Evolutionary conservation across 2,797 vertebrate species (phyloP).

Genomic region (Synaphobranchus kaupii): DNA sequence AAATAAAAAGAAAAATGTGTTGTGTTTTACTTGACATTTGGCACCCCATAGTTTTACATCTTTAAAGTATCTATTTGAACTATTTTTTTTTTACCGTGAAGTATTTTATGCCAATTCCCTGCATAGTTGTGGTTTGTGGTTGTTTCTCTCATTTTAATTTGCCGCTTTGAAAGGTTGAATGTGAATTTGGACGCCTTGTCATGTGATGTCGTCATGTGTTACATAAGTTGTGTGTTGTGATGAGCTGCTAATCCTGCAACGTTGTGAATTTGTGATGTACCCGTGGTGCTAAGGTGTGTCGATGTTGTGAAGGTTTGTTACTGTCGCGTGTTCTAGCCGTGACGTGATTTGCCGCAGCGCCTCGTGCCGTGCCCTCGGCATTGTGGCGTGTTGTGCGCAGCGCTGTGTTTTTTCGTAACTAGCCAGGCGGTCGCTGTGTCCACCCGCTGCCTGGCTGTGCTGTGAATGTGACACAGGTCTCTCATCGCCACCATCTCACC

Average conservation of each 20-base stretch:
- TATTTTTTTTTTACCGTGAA: not conserved
- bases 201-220: not conserved
- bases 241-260: not conserved
- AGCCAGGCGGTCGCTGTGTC: not conserved
- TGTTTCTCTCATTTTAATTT: not conserved
- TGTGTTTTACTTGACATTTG: too few relatives aligned
- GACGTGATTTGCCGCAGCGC: not conserved
- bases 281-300: not conserved
- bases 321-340: not conserved
- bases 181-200: not conserved
- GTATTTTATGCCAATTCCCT: not conserved
- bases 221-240: not conserved
- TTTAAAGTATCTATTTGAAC: not conserved
- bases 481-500: conserved; percentile 9
- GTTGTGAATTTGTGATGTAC: not conserved
- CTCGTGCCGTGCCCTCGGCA: not conserved
- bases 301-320: not conserved
- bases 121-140: not conserved
- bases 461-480: not conserved
- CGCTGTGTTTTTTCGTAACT: conserved; percentile 5
- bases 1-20: not conserved
- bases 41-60: not conserved
- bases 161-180: not conserved
- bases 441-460: not conserved
- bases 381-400: not conserved